Conservation (phyloP, 2,888 invertebrate genomes). For the Lasioglossum zephyrum region DNA sequence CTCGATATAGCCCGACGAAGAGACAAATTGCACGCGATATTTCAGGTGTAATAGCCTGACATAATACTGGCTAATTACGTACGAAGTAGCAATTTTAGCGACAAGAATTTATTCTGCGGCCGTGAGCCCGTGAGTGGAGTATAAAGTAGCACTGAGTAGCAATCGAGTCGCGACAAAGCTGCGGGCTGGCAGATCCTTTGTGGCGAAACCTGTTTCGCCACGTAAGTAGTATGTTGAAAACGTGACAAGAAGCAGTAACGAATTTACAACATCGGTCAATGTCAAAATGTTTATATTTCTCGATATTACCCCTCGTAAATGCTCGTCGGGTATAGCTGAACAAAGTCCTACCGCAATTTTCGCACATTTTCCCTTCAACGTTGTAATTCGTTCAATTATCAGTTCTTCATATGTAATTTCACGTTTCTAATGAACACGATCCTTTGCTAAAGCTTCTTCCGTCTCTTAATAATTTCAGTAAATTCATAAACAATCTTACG, state of each 20-base stretch:
- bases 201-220: conserved; percentile 24
- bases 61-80: conserved; percentile 41
- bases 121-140: conserved; percentile 2
- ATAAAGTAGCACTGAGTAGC: conserved; percentile 8
- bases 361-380: neutral
- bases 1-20: conserved; percentile 10
- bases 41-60: conserved; percentile 19
- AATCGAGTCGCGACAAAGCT: conserved; percentile 21
- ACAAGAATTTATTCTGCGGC: conserved; percentile 45
- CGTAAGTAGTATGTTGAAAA: conserved; percentile 34
- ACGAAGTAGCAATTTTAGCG: conserved; percentile 35
- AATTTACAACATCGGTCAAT: neutral
- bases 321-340: neutral
- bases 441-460: neutral
- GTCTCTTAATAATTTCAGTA: too few relatives aligned
- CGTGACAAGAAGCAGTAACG: neutral
- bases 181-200: conserved; percentile 1
- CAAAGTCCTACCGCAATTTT: neutral
- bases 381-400: neutral
- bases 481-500: too few relatives aligned
- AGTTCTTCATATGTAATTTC: neutral
- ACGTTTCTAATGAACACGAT: neutral
- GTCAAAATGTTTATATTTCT: neutral
- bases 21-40: conserved; percentile 29
- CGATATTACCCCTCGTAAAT: neutral